These are phyloP conservation scores for Tylochromis polylepis DNA, from an alignment of 2,113 vertebrate genomes.

Conservation along the genomic window DNA sequence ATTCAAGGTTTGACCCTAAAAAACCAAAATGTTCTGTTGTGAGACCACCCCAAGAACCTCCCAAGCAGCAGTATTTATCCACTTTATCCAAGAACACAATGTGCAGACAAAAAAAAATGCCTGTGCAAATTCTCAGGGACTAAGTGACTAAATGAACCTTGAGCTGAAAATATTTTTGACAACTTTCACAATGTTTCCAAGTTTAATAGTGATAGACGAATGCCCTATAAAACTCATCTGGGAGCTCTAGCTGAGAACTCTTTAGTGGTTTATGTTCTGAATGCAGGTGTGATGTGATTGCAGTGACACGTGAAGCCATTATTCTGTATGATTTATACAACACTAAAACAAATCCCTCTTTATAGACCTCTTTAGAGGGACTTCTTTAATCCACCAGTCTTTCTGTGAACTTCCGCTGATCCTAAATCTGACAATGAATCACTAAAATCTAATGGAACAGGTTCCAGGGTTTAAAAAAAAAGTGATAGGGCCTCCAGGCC, in stretches of 20 bases:
- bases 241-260: background rate
- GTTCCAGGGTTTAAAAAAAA: too few relatives aligned
- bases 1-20: background rate
- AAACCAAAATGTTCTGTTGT: background rate
- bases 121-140: background rate
- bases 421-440: background rate
- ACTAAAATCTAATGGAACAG: background rate
- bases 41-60: background rate
- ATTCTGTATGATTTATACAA: constrained; percentile 8
- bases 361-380: background rate
- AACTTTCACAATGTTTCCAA: background rate
- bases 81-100: background rate
- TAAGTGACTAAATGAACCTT: background rate
- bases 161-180: background rate
- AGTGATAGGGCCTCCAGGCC: too few relatives aligned
- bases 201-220: background rate
- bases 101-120: background rate
- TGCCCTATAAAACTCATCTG: background rate
- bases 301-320: background rate
- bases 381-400: background rate
- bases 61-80: background rate
- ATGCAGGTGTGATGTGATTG: background rate
- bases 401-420: background rate
- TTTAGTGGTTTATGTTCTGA: background rate
- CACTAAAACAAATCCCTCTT: background rate